Conservation (phyloP, 2,888 invertebrate genomes). For the Pasiphila rectangulata region DNA sequence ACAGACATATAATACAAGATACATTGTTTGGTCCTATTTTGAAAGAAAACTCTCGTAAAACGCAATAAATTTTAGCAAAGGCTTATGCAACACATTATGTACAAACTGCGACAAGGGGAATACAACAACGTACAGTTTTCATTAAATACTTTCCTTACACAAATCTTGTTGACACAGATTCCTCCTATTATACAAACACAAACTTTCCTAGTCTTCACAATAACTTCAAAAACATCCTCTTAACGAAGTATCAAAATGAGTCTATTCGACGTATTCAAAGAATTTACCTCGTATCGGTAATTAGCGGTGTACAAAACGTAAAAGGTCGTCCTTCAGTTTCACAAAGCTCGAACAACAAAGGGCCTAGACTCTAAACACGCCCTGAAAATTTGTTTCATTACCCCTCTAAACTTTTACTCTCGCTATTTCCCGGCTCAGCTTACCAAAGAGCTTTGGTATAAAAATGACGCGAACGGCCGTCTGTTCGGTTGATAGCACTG, state of each 20-base stretch:
- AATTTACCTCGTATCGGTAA: conserved; percentile 43
- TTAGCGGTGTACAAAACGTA: conserved; percentile 64
- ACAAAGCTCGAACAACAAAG: conserved; percentile 75
- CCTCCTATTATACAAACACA: no score
- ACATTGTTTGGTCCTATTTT: no score
- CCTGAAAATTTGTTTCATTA: conserved; percentile 78
- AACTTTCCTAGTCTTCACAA: no score
- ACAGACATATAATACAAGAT: no score
- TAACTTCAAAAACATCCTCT: no score
- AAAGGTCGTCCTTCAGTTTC: conserved; percentile 59
- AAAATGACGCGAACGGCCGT: conserved; percentile 53
- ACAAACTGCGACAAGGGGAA: no score
- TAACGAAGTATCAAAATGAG: background rate
- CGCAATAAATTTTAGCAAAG: no score
- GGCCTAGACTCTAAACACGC: conserved; percentile 73
- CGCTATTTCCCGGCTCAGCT: conserved; percentile 52
- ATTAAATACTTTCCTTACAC: no score
- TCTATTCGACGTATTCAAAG: background rate
- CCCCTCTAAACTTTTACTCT: conserved; percentile 65
- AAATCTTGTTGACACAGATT: no score
- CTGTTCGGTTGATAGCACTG: conserved; percentile 50
- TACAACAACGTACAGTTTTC: no score
- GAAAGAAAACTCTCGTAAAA: no score
- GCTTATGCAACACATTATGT: no score
- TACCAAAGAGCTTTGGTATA: conserved; percentile 52